Evolutionary conservation across 1,140 invertebrate species (phyloP).

Genomic region (Caenorhabditis remanei): DNA sequence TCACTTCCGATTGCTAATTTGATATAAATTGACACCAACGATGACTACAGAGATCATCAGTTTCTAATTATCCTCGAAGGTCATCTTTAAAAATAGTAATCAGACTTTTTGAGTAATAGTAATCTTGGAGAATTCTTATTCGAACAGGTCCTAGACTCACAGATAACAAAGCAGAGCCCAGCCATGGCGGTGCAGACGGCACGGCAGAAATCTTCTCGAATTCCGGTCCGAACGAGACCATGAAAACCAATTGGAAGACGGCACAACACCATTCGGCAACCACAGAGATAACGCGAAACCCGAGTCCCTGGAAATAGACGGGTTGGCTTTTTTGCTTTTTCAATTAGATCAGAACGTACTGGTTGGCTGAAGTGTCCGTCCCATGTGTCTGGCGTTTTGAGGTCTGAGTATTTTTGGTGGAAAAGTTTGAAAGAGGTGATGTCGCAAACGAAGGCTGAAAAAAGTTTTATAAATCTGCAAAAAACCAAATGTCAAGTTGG

Average conservation of each 20-base stretch:
- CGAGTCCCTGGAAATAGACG: slow-evolving; percentile 78
- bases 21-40: no score
- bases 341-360: slow-evolving; percentile 54
- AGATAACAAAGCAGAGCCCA: slow-evolving; percentile 42
- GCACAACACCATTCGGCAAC: slow-evolving; percentile 79
- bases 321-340: neutral
- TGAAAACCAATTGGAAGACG: slow-evolving; percentile 78
- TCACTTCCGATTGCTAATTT: no score
- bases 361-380: slow-evolving; percentile 73
- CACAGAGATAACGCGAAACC: slow-evolving; percentile 79
- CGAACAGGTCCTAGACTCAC: slow-evolving; percentile 46
- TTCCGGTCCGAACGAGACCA: slow-evolving; percentile 79
- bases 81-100: no score
- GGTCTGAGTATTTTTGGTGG: slow-evolving; percentile 72
- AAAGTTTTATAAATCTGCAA: neutral
- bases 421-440: slow-evolving; percentile 67
- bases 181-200: slow-evolving; percentile 53
- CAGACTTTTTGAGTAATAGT: no score
- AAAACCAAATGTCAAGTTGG: no score
- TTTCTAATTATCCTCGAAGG: no score
- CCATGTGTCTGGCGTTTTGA: slow-evolving; percentile 76
- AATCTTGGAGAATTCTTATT: no score
- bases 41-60: no score
- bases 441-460: slow-evolving; percentile 77
- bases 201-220: slow-evolving; percentile 78